Conservation (phyloP, 2,113 vertebrate genomes). For the Hyperoodon ampullatus region DNA sequence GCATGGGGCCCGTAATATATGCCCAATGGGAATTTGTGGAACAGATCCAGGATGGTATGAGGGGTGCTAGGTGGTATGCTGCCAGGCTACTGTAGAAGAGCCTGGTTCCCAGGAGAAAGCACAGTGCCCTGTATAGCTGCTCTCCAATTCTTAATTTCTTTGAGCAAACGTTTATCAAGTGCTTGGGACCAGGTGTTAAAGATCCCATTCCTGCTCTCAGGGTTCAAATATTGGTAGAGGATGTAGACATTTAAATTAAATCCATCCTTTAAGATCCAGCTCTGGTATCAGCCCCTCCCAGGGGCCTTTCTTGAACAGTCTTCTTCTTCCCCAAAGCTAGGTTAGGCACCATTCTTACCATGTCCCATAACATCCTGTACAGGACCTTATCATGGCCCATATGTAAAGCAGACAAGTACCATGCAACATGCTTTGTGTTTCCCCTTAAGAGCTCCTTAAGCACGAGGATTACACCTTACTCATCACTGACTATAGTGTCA, state of each 20-base stretch:
- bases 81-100: neutral
- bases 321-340: neutral
- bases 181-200: neutral
- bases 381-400: neutral
- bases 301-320: neutral
- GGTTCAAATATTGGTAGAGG: no score
- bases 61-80: neutral
- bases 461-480: neutral
- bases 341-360: fast-evolving
- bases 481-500: neutral
- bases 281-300: neutral
- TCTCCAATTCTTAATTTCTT: neutral
- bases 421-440: neutral
- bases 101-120: neutral
- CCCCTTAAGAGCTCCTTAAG: neutral
- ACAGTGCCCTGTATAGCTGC: neutral
- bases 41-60: neutral
- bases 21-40: neutral
- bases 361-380: neutral
- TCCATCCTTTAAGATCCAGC: neutral
- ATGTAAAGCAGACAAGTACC: neutral
- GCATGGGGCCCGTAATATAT: neutral
- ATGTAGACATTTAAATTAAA: neutral
- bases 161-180: neutral
- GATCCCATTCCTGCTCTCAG: neutral